Conservation (phyloP, 2,797 vertebrate genomes). For the Sebastes matsubarae region DNA sequence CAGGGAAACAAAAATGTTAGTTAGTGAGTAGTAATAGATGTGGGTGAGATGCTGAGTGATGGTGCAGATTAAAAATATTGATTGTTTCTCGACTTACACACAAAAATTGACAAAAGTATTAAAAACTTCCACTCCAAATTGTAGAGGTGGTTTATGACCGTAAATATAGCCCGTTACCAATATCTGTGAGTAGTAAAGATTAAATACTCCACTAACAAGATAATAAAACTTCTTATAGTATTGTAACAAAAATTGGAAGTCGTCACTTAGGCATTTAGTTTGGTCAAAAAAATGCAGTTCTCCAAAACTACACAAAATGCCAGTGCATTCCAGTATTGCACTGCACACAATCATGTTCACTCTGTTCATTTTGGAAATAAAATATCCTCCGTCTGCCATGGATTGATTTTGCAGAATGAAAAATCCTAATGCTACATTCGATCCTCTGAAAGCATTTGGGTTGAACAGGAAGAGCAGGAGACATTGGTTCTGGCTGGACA, state of each 20-base stretch:
- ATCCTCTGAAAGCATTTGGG: constrained; percentile 31
- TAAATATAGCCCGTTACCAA: background rate
- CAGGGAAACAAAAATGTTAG: background rate
- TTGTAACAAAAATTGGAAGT: background rate
- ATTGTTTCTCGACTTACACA: background rate
- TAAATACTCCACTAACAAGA: background rate
- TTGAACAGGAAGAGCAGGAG: constrained; percentile 49
- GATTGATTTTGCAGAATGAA: constrained; percentile 8
- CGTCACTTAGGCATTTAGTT: background rate
- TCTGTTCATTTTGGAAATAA: constrained; percentile 17
- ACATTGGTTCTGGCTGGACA: constrained; percentile 33
- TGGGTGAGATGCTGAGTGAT: background rate
- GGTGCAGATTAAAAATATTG: background rate
- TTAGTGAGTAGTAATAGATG: background rate
- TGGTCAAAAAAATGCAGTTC: background rate
- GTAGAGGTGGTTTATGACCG: background rate
- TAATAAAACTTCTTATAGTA: background rate
- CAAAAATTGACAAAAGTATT: background rate
- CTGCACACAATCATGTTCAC: background rate
- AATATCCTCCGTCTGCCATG: background rate
- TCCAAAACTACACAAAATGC: background rate
- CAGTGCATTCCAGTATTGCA: background rate
- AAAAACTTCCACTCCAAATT: background rate
- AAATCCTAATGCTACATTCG: constrained; percentile 19
- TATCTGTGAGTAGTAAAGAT: background rate